These are phyloP conservation scores for Nesometra sesokonis DNA, from an alignment of 35 echinoderm and acorn worm genomes.

Conservation along the genomic window DNA sequence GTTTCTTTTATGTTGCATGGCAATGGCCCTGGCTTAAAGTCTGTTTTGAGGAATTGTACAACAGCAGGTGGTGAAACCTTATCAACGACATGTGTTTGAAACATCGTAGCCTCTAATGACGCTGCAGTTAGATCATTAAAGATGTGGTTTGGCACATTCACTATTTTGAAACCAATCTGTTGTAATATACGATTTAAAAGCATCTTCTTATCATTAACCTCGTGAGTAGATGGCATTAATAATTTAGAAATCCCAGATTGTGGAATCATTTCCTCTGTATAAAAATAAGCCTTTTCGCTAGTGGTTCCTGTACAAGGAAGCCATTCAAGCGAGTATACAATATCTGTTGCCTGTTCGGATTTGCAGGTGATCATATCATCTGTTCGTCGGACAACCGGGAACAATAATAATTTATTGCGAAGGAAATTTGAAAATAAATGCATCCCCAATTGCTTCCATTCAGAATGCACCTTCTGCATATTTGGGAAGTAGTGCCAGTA, in stretches of 20 bases:
- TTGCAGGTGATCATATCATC: not conserved
- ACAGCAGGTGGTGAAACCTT: constrained; percentile 25
- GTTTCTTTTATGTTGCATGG: not conserved
- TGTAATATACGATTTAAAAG: constrained; percentile 14
- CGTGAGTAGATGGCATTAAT: too few species aligned
- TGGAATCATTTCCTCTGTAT: not conserved
- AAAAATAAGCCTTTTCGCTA: not conserved
- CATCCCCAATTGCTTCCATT: not conserved
- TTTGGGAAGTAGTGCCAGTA: not conserved
- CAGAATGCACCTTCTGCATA: not conserved
- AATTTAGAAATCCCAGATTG: too few species aligned
- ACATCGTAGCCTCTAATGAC: not conserved
- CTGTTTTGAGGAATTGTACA: constrained; percentile 6
- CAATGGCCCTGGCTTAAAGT: not conserved
- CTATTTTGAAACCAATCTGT: constrained; percentile 14
- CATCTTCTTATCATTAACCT: not conserved
- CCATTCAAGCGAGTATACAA: not conserved
- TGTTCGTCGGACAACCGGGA: not conserved
- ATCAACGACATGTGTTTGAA: not conserved
- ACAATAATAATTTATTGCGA: not conserved
- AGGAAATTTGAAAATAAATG: not conserved
- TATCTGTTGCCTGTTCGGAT: not conserved
- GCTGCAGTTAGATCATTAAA: not conserved
- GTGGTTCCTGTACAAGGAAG: not conserved
- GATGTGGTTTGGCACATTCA: not conserved